Evolutionary conservation across 2,113 vertebrate genomes (phyloP), one percentile per base, ranked within the genome.

Genomic region (Cyanoliseus patagonus): DNA sequence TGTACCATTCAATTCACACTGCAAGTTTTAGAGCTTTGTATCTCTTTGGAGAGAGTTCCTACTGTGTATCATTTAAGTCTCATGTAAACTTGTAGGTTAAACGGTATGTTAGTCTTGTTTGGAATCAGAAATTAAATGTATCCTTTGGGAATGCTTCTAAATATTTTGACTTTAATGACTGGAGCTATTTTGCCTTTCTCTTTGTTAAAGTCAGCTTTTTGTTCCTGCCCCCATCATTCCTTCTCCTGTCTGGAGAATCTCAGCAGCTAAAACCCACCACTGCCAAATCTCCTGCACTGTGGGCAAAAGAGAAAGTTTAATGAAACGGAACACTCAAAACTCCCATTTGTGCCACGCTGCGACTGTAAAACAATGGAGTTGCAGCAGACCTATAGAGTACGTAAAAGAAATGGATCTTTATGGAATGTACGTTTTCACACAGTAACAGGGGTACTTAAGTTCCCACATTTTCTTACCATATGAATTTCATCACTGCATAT

Each of bases 301-400:
- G 75, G 92, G 79, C 77, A 63, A 89, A 86, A 76, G 66, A 61
- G 57, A 69, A 79, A 82, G 66, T 86, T 92, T 86, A 90, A 39
- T 57, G 88, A 73, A 91, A 77, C 37, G 47, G 63, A 86, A 37
- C 73, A 41, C 63, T 78, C 1, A 2, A 90, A 67, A 15, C 63
- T 95, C 49, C 79, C 23, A 6, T n/a, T 95, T 6, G 11, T 80
- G 83, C 63, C 82, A 41, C 11, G 67, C 83, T 76, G 68, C 23
- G 42, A 55, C 75, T 67, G 69, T 75, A 90, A 85, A 94, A 94
- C 66, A 88, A 33, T 2, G 28, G 41, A 63, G 78, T 92, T 1
- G 3, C 59, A 83, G 51, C 87, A 64, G 69, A 90, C 37, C 79
- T 22, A 8, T 24, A 62, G 49, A 85, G 72, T 66, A 72, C 5